Percentiles rank a stretch among this genome's conserved stretches.
These are phyloP conservation scores for Oophaga pumilio DNA, from an alignment of 2,113 vertebrate species.

Conservation along the genomic window DNA sequence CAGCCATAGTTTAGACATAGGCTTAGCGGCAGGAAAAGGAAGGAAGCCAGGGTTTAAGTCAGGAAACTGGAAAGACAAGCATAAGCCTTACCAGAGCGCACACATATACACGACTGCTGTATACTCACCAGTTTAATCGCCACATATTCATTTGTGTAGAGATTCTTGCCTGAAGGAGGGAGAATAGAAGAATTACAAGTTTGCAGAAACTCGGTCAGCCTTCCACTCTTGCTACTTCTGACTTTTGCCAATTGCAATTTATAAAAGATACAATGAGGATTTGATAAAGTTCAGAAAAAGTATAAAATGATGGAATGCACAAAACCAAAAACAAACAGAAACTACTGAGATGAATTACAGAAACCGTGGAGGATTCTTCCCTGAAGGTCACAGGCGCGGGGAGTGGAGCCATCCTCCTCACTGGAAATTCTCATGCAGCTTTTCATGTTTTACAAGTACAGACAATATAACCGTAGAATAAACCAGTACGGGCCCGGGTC, in stretches of 20 bases:
- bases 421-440: too few relatives aligned
- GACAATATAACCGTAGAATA: too few relatives aligned
- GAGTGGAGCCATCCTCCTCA: too few relatives aligned
- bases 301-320: neutral
- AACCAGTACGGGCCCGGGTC: too few relatives aligned
- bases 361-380: too few relatives aligned
- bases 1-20: neutral
- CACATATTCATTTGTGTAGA: conserved; percentile 98
- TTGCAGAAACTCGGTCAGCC: neutral
- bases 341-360: too few relatives aligned
- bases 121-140: conserved; percentile 98
- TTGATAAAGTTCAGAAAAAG: neutral
- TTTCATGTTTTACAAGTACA: too few relatives aligned
- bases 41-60: neutral
- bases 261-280: neutral
- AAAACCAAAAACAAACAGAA: neutral
- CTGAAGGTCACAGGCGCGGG: too few relatives aligned
- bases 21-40: conserved; percentile 37
- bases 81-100: conserved; percentile 2
- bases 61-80: conserved; percentile 23
- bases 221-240: neutral
- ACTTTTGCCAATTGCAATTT: neutral
- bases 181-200: conserved; percentile 50
- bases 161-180: conserved; percentile 90
- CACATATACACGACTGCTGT: neutral